A percentile compares a stretch with the other conserved stretches of the same genome.
phyloP scores from a whole-genome alignment of 2,797 vertebrate genomes.

The Tiaroga cobitis region DNA sequence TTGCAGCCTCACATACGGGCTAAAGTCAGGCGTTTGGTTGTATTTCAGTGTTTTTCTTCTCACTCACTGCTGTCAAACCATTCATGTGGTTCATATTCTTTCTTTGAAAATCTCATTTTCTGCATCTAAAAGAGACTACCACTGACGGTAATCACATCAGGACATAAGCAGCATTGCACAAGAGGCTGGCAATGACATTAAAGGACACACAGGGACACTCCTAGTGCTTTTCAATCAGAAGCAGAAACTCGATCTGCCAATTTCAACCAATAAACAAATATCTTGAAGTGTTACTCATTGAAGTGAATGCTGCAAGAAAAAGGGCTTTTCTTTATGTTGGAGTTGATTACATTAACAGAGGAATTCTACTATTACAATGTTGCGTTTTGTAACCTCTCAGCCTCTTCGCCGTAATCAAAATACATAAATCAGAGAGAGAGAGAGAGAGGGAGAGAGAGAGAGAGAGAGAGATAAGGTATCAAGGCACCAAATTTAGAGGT shows the following conservation, averaged over 20 bases:
- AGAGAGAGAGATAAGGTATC: constrained; percentile 1
- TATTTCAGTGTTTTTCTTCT: constrained; percentile 6
- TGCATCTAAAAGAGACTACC: constrained; percentile 40
- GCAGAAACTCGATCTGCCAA: constrained; percentile 29
- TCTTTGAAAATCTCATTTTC: constrained; percentile 60
- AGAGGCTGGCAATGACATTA: constrained; percentile 56
- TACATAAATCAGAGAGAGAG: not conserved
- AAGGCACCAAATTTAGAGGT: not conserved
- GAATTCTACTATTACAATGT: constrained; percentile 9
- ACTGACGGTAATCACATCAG: constrained; percentile 56
- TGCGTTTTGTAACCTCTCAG: constrained; percentile 26
- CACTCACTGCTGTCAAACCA: constrained; percentile 32
- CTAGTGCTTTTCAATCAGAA: constrained; percentile 29
- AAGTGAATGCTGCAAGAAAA: not conserved
- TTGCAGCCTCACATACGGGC: not conserved
- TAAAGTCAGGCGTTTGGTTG: not conserved
- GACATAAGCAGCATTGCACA: constrained; percentile 50
- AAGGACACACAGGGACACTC: constrained; percentile 52
- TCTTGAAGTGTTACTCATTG: constrained; percentile 5
- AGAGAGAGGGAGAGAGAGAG: not conserved
- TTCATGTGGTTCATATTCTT: constrained; percentile 51
- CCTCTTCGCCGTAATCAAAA: not conserved
- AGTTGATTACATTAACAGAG: constrained; percentile 26
- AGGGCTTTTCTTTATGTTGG: not conserved
- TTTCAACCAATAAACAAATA: constrained; percentile 29